Evolutionary conservation across 2,888 invertebrate genomes (phyloP), one percentile per base, ranked within the genome.

Genomic region (Tetragnatha montana): DNA sequence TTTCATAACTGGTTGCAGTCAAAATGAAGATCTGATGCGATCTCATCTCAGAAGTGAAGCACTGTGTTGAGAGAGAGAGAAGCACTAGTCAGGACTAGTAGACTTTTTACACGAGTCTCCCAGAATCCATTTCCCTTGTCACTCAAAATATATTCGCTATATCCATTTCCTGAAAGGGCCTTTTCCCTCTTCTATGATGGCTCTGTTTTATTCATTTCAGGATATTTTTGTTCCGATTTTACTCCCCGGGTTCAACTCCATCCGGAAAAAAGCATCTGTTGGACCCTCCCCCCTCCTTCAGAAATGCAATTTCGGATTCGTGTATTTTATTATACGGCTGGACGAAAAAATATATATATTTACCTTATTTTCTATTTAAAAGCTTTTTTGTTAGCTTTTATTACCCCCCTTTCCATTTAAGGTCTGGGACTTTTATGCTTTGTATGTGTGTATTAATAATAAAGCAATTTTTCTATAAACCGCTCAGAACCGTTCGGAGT

Each of bases 101-200:
- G 10, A 21, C 21, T 68, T 79, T 79, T 82, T 82, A 35, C 60
- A 60, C 21, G 35, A 35, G n/a, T 51, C 75, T 82, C 22, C 51
- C 74, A 74, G 74, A 82, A 74, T 74, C 74, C 21, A 74, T 82
- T 74, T 35, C 51, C 19, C 50, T 68, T 51, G 82, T 82, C 82
- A 82, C 74, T 75, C 82, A 82, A 82, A 82, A 82, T 82, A 75
- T 50, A 82, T 82, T 82, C 73, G 35, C 73, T 74, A 82, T 68
- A 82, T 82, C 82, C 74, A 75, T 82, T 82, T 82, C 74, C 51
- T 82, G 60, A 74, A 82, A 74, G 3, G 35, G 19, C 60, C 22
- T 79, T 51, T 51, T 82, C 73, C 35, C 60, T 73, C 12, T 81
- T 71, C 12, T 73, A 50, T 21, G 8, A 60, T 60, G 17, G 10